Conservation (phyloP, 2,888 invertebrate genomes). For the Campoplex nolae region DNA sequence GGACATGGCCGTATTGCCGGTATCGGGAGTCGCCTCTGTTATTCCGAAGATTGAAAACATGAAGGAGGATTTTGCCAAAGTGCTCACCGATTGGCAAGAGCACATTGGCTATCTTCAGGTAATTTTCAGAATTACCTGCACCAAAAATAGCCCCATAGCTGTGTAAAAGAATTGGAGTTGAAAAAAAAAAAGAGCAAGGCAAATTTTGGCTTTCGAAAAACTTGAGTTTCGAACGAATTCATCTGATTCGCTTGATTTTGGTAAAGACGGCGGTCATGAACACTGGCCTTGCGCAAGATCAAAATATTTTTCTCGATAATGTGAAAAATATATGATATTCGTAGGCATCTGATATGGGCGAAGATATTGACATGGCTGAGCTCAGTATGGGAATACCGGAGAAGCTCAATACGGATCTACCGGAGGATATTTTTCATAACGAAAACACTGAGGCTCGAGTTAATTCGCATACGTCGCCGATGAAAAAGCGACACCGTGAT, state of each 20-base stretch:
- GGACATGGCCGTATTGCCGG: conserved; percentile 83
- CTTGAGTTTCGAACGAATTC: background rate
- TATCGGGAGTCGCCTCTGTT: conserved; percentile 78
- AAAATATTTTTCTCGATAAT: conserved; percentile 23
- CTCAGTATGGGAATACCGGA: conserved; percentile 72
- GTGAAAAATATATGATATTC: conserved; percentile 52
- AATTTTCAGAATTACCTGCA: conserved; percentile 54
- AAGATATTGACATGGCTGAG: conserved; percentile 80
- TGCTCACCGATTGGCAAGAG: conserved; percentile 86
- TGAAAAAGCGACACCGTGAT: conserved; percentile 65
- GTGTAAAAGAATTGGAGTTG: background rate
- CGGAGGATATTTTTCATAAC: conserved; percentile 76
- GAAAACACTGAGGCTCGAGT: conserved; percentile 54
- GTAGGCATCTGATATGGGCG: conserved; percentile 80
- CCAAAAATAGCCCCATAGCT: background rate
- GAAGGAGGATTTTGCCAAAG: conserved; percentile 85
- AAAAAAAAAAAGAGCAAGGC: background rate
- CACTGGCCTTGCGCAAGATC: background rate
- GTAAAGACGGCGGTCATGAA: background rate
- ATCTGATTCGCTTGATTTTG: background rate
- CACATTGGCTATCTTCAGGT: conserved; percentile 85
- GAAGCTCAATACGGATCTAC: conserved; percentile 72
- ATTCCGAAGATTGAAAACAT: conserved; percentile 80
- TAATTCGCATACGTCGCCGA: conserved; percentile 53
- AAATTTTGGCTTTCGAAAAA: background rate